phyloP scores from a whole-genome alignment of 2,797 vertebrate genomes.

The Pseudomugil gertrudae region DNA sequence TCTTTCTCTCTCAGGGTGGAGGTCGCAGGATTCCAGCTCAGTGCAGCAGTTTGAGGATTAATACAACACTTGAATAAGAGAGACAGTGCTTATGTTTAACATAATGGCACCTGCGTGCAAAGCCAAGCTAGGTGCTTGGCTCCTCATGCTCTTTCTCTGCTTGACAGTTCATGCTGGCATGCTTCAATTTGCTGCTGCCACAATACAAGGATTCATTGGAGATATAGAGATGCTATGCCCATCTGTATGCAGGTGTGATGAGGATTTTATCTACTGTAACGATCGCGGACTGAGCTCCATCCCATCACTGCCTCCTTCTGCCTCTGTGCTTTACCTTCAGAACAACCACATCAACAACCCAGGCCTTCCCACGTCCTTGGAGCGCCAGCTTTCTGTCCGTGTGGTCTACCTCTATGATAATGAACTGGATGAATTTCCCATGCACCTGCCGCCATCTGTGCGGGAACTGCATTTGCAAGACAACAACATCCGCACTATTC shows the following conservation, averaged over 20 bases:
- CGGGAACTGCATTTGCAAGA: conserved; percentile 95
- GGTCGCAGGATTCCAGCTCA: conserved; percentile 66
- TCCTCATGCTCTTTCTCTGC: conserved; percentile 85
- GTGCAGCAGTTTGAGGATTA: conserved; percentile 56
- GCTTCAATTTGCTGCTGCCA: conserved; percentile 78
- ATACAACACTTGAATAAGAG: conserved; percentile 46
- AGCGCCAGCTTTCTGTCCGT: conserved; percentile 82
- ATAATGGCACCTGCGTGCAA: conserved; percentile 78
- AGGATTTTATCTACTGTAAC: conserved; percentile 95
- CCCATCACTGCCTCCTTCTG: conserved; percentile 88
- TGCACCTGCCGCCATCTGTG: conserved; percentile 88
- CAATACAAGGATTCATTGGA: conserved; percentile 74
- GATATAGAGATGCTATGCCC: conserved; percentile 86
- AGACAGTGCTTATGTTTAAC: conserved; percentile 48
- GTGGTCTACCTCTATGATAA: conserved; percentile 98
- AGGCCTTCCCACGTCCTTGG: conserved; percentile 88
- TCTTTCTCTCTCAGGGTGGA: conserved; percentile 72
- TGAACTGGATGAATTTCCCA: conserved; percentile 90
- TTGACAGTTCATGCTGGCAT: conserved; percentile 83
- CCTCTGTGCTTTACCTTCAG: conserved; percentile 94
- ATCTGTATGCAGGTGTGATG: conserved; percentile 91
- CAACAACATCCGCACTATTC: conserved; percentile 91
- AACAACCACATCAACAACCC: conserved; percentile 95
- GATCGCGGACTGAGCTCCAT: conserved; percentile 92
- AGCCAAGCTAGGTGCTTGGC: conserved; percentile 81